Evolutionary conservation across 1,140 invertebrate species (phyloP), one percentile per base, ranked within the genome.

Genomic region (Cataglyphis hispanica): DNA sequence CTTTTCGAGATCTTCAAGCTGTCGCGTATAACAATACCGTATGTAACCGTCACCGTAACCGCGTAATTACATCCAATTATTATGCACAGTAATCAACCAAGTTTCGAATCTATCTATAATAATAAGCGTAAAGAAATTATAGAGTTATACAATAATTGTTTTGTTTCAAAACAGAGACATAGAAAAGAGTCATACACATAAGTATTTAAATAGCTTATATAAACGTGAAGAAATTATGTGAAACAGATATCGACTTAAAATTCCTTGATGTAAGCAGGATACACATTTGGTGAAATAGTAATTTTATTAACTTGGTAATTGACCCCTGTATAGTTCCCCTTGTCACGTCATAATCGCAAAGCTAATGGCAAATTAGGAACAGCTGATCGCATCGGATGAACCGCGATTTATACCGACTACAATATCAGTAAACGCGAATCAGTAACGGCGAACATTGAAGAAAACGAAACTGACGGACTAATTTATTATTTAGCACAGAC

Each of bases 321-420:
- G 53, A 72, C 8, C 37, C 16, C 2, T 34, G 1, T 80, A 11
- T 25, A 72, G 19, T 43, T 83, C 37, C 34, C 53, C 53, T 72
- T 83, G 8, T 60, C 78, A 43, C 22, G 2, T 11, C 19, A 72
- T 60, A 13, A 6, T 34, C 25, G 37, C 53, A 60, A 83, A 83
- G 53, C 25, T 72, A 81, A 72, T 72, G 11, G 37, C 7, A 72
- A 72, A 83, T 61, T 72, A 72, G 53, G 50, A 74, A 72, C 78
- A 72, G 53, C 37, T 72, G 58, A 83, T 72, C n/a, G 13, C 27
- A n/a, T 53, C 61, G 31, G 1, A 10, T 50, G 78, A 72, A 13
- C 22, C 11, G n/a, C 19, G 34, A 58, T 60, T 67, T 60, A 43
- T 31, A 13, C 10, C 8, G 31, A 58, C 8, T 56, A 22, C 1